Evolutionary conservation across 2,113 vertebrate genomes (phyloP), one percentile per base, ranked within the genome.

Genomic region (Hemicordylus capensis): DNA sequence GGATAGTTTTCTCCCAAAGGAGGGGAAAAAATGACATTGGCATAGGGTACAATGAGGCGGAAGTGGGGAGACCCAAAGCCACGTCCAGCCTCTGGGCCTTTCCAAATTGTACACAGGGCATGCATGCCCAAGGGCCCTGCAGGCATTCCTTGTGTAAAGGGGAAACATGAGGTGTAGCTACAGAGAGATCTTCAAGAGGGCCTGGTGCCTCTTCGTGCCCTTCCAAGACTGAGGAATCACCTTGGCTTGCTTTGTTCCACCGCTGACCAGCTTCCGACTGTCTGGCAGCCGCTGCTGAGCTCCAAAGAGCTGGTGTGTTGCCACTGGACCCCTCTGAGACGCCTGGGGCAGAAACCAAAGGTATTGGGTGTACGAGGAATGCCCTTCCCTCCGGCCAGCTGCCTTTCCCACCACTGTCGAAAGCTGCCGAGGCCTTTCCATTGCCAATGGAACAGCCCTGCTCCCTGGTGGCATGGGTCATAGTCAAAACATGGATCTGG

Each of bases 261-360:
- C 19, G 1, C 4, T 6, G 17, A 54, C 9, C 5, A 0, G 28
- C 28, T 12, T 58, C 31, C 15, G 0, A 3, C 1, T 11, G 28
- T 12, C 3, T 11, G 1, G 7, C 24, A 20, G 9, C 26, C 12
- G 9, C 48, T 17, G 3, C 26, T 31, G n/a, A 4, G 26, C 46
- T 34, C 69, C 28, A 59, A 54, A 28, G 19, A n/a, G 31, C 4
- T 2, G 0, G n/a, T 81, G 70, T 78, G 72, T 44, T 22, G 63
- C 19, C 73, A 17, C 34, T 15, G 1, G 22, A 31, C 1, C 17
- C 59, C n/a, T 20, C 46, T 11, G 22, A 73, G 67, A 7, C 59
- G n/a, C 5, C 0, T 0, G 59, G 70, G 6, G 1, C 12, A 17
- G 74, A 72, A 44, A 44, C 58, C 20, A 61, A 75, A 70, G 59